Conservation (phyloP, 2,797 vertebrate species). For the Bryconaethiops microstoma region DNA sequence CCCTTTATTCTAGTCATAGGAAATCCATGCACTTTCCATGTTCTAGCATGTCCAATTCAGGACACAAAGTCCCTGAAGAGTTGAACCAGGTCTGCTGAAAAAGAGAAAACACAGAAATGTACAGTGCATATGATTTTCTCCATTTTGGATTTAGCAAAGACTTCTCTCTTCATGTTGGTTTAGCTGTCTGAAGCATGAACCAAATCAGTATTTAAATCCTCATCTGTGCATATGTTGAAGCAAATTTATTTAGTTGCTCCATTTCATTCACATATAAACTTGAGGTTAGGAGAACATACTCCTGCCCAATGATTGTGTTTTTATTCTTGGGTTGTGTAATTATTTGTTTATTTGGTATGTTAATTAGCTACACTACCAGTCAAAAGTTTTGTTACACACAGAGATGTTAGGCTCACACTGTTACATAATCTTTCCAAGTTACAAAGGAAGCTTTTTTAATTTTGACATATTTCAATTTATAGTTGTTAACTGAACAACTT, state of each 20-base stretch:
- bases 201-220: background rate
- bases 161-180: background rate
- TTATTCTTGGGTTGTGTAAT: no score
- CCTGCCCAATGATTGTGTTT: no score
- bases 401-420: no score
- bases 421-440: no score
- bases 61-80: background rate
- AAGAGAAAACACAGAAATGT: background rate
- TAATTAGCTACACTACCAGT: no score
- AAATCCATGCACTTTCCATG: background rate
- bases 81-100: background rate
- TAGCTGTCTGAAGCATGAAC: background rate
- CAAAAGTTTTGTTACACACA: no score
- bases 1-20: background rate
- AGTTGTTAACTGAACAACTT: no score
- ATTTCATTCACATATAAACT: background rate
- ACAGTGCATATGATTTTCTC: background rate
- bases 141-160: background rate
- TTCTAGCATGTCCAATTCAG: background rate
- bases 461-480: no score
- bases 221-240: background rate
- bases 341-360: no score
- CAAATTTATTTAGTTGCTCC: background rate
- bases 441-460: no score
- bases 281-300: background rate